Conservation (phyloP, 2,888 invertebrate genomes). For the Cheilosia vulpina region DNA sequence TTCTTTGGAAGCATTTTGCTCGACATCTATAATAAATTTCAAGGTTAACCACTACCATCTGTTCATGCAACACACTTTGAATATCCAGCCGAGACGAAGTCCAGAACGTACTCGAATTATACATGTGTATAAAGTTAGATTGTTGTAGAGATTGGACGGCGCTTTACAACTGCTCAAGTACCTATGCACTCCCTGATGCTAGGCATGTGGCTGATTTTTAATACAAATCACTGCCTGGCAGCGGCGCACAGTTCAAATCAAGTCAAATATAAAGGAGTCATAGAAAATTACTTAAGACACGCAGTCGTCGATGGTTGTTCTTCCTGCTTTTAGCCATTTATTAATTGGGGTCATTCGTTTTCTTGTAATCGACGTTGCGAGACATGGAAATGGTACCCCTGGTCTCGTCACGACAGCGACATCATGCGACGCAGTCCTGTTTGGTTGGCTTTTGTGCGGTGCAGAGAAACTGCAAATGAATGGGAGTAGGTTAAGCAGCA, state of each 20-base stretch:
- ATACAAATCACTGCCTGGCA: background rate
- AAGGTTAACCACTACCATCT: conserved; percentile 59
- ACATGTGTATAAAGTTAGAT: background rate
- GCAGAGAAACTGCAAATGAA: too few species aligned
- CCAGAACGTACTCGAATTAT: background rate
- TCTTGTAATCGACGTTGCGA: conserved; percentile 7
- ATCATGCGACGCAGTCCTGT: too few species aligned
- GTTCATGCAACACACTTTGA: conserved; percentile 32
- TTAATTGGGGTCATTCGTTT: conserved; percentile 45
- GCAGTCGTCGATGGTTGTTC: background rate
- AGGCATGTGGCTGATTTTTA: background rate
- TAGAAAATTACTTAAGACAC: conserved; percentile 5
- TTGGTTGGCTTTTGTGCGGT: too few species aligned
- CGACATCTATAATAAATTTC: conserved; percentile 40
- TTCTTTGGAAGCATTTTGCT: conserved; percentile 43
- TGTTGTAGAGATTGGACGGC: too few species aligned
- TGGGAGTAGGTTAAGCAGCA: too few species aligned
- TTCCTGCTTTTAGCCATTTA: conserved; percentile 39
- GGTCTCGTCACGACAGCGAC: too few species aligned
- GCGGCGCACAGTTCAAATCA: conserved; percentile 11
- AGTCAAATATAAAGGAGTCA: conserved; percentile 27
- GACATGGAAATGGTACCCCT: too few species aligned
- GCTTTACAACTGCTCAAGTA: background rate
- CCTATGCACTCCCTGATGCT: background rate
- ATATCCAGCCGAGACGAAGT: background rate